Base-by-base conservation (phyloP, 2,113 vertebrate species). In the Heliornis fulica region DNA sequence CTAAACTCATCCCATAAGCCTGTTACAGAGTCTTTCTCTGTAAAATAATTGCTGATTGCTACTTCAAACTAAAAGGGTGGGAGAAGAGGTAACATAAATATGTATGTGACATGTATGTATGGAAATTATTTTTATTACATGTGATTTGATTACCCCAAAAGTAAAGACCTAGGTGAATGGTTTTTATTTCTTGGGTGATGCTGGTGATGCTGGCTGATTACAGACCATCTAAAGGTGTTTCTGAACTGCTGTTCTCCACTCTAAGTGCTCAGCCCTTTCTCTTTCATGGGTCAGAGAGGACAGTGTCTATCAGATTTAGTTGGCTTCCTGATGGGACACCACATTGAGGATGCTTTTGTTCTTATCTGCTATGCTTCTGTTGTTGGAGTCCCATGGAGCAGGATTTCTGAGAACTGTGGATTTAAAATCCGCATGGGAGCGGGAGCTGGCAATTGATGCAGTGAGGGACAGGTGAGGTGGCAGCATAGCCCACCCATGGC, bases 301-400 rank as follows among this genome's bases (percentile, higher is more conserved):
- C 34, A 65, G 46, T 12, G 71, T 81, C 87, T 90, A 29, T 86
- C 75, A 88, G 87, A 77, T 94, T 96, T 96, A 92, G 71, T 8
- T 96, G 96, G 85, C 79, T 92, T 90, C 93, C 93, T 94, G 92
- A 74, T 86, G 90, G 85, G 88, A 70, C 68, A 54, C 59, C 91
- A 90, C 64, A 28, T 50, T 69, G 89, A 88, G 86, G 90, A 41
- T 96, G 64, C 92, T 95, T 90, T 95, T 83, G 80, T 89, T 92
- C 76, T 83, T 89, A 94, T 70, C 83, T 96, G 54, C 46, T 10
- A 2, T 81, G 90, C 85, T 85, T 93, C 86, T 93, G 83, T 92
- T 89, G 83, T 66, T 56, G 69, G 92, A 83, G 56, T 93, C 92
- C 94, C 56, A 83, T 15, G 20, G 76, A 96, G 80, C 51, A 59